Evolutionary conservation across 2,113 vertebrate species (phyloP).

Genomic region (Hippocampus zosterae): DNA sequence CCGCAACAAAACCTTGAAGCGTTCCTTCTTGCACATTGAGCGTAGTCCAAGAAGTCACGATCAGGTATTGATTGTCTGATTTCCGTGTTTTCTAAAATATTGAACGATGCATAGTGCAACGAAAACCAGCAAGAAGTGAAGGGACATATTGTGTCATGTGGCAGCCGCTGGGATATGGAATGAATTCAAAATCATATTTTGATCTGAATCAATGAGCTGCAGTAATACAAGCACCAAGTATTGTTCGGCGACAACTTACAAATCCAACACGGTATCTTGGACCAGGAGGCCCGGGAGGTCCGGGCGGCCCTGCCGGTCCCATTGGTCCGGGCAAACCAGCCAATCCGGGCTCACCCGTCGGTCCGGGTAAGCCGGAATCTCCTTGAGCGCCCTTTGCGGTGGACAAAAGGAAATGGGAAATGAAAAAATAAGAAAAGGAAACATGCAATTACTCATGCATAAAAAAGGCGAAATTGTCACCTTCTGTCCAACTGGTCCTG

Average conservation of each 20-base stretch:
- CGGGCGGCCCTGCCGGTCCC: conserved; percentile 81
- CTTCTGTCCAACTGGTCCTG: conserved; percentile 83
- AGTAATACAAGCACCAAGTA: neutral
- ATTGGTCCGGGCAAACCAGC: conserved; percentile 84
- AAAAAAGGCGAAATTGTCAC: conserved; percentile 54
- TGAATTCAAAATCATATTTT: neutral
- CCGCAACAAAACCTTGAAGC: conserved; percentile 1
- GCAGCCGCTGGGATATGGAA: neutral
- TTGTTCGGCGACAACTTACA: conserved; percentile 74
- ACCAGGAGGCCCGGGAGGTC: conserved; percentile 80
- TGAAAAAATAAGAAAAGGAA: neutral
- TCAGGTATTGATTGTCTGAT: too few species aligned
- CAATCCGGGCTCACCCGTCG: conserved; percentile 75
- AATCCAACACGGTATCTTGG: conserved; percentile 76
- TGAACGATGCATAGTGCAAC: too few species aligned
- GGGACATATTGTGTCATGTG: too few species aligned
- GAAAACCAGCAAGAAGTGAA: too few species aligned
- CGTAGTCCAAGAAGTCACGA: too few species aligned
- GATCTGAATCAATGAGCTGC: neutral
- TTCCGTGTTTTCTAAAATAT: too few species aligned
- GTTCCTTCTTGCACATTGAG: neutral
- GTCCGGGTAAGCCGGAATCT: conserved; percentile 68
- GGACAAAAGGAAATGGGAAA: neutral
- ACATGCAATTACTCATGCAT: neutral
- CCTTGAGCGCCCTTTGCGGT: conserved; percentile 78